Percentiles rank a stretch among this genome's conserved stretches.
Evolutionary conservation across 2,113 vertebrate species (phyloP).

Genomic region (Lepus timidus): DNA sequence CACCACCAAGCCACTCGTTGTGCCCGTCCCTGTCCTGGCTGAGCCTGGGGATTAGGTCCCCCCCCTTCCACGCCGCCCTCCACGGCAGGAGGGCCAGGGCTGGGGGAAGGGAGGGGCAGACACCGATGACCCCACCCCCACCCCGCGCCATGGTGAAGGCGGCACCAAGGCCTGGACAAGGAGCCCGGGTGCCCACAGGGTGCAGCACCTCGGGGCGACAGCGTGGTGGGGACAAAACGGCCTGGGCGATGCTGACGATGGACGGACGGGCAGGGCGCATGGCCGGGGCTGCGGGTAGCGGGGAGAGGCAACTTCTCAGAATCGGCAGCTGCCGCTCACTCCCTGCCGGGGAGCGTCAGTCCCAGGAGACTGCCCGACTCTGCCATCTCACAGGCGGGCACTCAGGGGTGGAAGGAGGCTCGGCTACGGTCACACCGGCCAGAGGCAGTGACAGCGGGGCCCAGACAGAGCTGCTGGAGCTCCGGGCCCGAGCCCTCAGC

Average conservation of each 20-base stretch:
- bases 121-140: too few relatives aligned
- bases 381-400: not conserved
- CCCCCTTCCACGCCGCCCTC: not conserved
- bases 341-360: too few relatives aligned
- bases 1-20: fast-evolving
- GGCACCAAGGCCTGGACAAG: not conserved
- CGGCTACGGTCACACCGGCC: not conserved
- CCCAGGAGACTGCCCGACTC: not conserved
- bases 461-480: not conserved
- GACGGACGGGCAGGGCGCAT: too few relatives aligned
- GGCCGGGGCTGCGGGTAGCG: not conserved
- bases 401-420: not conserved
- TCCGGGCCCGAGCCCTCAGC: not conserved
- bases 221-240: not conserved
- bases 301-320: too few relatives aligned
- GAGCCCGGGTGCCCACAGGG: not conserved
- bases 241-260: not conserved
- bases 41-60: not conserved
- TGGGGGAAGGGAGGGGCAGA: too few relatives aligned
- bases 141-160: too few relatives aligned
- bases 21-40: not conserved
- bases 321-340: not conserved
- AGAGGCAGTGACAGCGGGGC: not conserved
- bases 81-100: fast-evolving
- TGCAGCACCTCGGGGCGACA: not conserved